Conservation (phyloP, 2,888 invertebrate genomes). For the Orgyia antiqua region DNA sequence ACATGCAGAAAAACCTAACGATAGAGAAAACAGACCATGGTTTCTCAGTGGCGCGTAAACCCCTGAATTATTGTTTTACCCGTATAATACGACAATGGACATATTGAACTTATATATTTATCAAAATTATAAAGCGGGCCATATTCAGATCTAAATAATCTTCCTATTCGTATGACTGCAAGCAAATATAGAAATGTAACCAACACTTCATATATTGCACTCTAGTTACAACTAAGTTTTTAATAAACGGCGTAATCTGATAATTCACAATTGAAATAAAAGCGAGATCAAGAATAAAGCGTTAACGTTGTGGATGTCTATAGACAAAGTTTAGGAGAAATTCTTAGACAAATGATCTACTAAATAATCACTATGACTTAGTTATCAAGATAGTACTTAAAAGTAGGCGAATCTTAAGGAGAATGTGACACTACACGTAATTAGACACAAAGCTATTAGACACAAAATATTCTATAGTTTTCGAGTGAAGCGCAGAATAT, state of each 20-base stretch:
- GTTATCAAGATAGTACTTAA: constrained; percentile 59
- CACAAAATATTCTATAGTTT: constrained; percentile 18
- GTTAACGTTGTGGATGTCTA: constrained; percentile 52
- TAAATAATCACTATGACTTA: constrained; percentile 67
- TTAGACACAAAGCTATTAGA: constrained; percentile 37
- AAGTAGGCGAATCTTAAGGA: constrained; percentile 52
- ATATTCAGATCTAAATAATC: no score
- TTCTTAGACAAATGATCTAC: constrained; percentile 42
- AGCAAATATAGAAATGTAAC: constrained; percentile 1
- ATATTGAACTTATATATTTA: no score
- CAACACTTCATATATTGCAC: constrained; percentile 12
- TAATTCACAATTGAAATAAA: no score
- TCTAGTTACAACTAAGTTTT: constrained; percentile 22
- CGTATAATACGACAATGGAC: no score
- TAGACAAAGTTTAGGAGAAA: constrained; percentile 40
- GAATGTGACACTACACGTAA: constrained; percentile 38
- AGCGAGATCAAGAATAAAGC: constrained; percentile 68
- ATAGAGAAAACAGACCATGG: no score
- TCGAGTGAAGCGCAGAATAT: constrained; percentile 20
- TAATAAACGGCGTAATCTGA: no score
- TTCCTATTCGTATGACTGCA: background rate
- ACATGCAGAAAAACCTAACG: no score
- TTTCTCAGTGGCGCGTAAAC: no score
- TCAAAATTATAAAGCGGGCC: no score
- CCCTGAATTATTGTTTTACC: no score